Conservation (phyloP, 2,797 vertebrate species). For the Xerus rutilus region DNA sequence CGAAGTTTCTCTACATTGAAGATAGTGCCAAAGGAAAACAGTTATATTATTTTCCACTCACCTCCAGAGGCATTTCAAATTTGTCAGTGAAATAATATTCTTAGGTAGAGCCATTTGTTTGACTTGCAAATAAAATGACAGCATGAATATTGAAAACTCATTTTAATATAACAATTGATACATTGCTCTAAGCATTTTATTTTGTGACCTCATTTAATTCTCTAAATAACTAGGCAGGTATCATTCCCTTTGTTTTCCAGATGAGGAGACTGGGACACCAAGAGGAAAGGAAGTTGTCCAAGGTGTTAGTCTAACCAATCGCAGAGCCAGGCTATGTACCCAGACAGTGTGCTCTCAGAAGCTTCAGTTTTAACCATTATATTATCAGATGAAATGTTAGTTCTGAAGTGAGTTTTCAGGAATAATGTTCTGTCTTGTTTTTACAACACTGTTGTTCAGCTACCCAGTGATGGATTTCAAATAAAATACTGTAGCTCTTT, state of each 20-base stretch:
- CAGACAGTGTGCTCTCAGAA: not conserved
- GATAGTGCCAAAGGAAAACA: not conserved
- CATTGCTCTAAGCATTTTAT: not conserved
- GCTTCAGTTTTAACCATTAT: not conserved
- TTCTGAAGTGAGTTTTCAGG: not conserved
- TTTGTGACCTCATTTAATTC: not conserved
- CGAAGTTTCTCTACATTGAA: not conserved
- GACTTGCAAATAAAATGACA: slow-evolving; percentile 50
- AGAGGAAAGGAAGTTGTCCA: not conserved
- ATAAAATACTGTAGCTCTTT: not conserved
- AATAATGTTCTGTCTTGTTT: not conserved
- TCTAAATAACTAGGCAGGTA: not conserved
- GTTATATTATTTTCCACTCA: slow-evolving; percentile 20
- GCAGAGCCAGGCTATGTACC: not conserved
- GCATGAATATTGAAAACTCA: slow-evolving; percentile 2
- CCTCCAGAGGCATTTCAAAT: not conserved
- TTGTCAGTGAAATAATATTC: slow-evolving; percentile 39
- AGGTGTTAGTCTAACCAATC: not conserved
- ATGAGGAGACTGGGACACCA: not conserved
- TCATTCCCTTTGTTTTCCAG: not conserved
- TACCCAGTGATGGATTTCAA: not conserved
- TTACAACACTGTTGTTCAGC: not conserved
- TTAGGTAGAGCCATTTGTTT: slow-evolving; percentile 1
- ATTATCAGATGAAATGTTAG: not conserved
- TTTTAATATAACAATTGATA: not conserved